Conservation (phyloP, 2,113 vertebrate genomes). For the human (Homo sapiens) region DNA sequence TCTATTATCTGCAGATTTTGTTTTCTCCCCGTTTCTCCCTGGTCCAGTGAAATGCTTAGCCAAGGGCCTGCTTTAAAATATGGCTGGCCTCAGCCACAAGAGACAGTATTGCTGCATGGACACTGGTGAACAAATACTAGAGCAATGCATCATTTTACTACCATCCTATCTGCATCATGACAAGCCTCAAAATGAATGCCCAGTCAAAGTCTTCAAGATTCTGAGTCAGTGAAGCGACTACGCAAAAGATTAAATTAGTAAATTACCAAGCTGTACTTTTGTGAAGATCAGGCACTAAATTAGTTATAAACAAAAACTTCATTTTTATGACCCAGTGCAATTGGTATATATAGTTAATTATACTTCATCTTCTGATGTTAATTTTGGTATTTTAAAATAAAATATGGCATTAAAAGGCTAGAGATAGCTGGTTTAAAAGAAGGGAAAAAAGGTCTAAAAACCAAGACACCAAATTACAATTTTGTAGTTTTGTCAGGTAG, state of each 20-base stretch:
- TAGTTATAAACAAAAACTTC: background rate
- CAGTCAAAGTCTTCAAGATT: background rate
- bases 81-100: background rate
- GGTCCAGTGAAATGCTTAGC: background rate
- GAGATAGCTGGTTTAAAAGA: background rate
- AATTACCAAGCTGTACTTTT: background rate
- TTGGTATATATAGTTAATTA: background rate
- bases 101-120: background rate
- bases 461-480: background rate
- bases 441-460: background rate
- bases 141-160: background rate
- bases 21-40: background rate
- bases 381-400: slow-evolving; percentile 30
- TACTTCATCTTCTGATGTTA: background rate
- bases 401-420: background rate
- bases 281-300: background rate
- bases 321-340: slow-evolving; percentile 5
- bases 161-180: background rate
- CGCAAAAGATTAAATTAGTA: background rate
- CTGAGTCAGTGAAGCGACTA: slow-evolving; percentile 7
- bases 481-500: background rate
- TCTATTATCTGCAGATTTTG: background rate
- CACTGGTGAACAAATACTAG: background rate
- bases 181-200: background rate
- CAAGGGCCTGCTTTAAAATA: background rate